These are phyloP conservation scores for Oreotrochilus melanogaster DNA, from an alignment of 2,113 vertebrate species.

Conservation along the genomic window DNA sequence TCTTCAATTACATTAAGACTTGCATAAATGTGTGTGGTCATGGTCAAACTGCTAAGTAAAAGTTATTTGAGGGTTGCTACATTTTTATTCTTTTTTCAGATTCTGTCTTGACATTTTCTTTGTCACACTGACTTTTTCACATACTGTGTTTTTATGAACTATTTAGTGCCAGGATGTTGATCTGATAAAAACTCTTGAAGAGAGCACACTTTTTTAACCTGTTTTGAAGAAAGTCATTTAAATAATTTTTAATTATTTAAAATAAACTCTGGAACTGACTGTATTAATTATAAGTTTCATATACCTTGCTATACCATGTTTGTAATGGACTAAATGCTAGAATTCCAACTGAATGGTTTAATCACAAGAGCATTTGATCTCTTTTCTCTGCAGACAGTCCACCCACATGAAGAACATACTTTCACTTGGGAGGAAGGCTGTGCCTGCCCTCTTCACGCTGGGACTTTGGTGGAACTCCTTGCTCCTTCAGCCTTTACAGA, in stretches of 20 bases:
- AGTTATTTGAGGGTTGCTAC: neutral
- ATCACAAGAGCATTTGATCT: neutral
- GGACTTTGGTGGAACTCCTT: neutral
- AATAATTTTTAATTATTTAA: neutral
- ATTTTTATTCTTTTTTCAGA: neutral
- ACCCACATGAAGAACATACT: neutral
- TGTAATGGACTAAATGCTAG: neutral
- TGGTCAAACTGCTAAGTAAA: neutral
- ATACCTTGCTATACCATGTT: neutral
- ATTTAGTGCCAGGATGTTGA: neutral
- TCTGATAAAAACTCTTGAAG: neutral
- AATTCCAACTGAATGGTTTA: neutral
- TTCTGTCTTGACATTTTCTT: neutral
- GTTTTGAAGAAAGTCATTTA: neutral
- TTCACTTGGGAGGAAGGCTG: neutral
- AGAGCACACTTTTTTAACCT: neutral
- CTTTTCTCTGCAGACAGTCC: neutral
- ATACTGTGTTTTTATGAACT: neutral
- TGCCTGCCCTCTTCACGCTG: accelerated
- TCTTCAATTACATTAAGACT: neutral
- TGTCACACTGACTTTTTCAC: neutral
- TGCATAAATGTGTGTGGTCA: neutral
- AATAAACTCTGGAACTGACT: neutral
- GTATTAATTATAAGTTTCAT: neutral
- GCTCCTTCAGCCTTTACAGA: neutral